Evolutionary conservation across 2,113 vertebrate genomes (phyloP), one percentile per base, ranked within the genome.

Genomic region (Centropristis striata): DNA sequence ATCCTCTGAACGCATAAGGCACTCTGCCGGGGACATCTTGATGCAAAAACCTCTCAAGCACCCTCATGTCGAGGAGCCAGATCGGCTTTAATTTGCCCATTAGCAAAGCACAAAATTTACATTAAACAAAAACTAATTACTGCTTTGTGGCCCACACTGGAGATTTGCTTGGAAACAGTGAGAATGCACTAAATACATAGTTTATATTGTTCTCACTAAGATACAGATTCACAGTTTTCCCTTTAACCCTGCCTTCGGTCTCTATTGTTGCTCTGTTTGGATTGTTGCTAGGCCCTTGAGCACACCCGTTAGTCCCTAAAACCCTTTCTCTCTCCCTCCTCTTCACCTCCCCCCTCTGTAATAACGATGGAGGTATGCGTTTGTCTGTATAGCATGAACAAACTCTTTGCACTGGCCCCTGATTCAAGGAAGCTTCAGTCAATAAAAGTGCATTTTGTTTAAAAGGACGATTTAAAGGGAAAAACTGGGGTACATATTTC

Each of bases 211-310:
- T 61, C 51, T 46, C 51, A 21, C 28, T 44, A n/a, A 66, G n/a
- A 70, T 58, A 0, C 25, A 66, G n/a, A 55, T 67, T 54, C 55
- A 47, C 8, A 47, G 51, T 66, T 50, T 74, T 83, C 61, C 0
- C 53, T 63, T 66, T 66, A 7, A 20, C 59, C 18, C 60, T 78
- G 53, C 25, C 9, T 70, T 65, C 11, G 8, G 60, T 90, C 80
- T 84, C 68, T 89, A 46, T 92, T 89, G 83, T 85, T 72, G 37
- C 42, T 88, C 82, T 95, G 88, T 95, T 88, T 94, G 71, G 77
- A 80, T 85, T 7, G 93, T 95, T 96, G 94, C 95, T 94, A 94
- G 94, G 89, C 78, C 73, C 44, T 47, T 41, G 53, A 83, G 73
- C 58, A 1, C 75, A 55, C 57, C 13, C 60, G n/a, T 84, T 77